A percentile compares a stretch with the other conserved stretches of the same genome.
Evolutionary conservation across 2,797 vertebrate species (phyloP).

Genomic region (Pachyuromys duprasi): DNA sequence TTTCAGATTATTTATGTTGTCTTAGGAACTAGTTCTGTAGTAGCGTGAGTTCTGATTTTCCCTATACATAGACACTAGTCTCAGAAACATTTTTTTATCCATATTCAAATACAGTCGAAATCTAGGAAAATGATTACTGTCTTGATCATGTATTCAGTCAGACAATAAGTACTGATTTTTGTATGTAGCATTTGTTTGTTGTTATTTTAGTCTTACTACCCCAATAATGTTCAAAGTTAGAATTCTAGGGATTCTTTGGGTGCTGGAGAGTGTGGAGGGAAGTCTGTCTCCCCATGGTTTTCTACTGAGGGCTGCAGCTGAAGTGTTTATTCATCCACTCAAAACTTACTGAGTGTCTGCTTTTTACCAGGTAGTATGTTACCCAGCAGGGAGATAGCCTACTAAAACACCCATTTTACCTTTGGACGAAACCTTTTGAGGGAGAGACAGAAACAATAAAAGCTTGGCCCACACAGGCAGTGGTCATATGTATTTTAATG

Average conservation of each 20-base stretch:
- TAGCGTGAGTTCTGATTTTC: constrained; percentile 52
- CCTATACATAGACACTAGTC: background rate
- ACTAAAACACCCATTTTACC: background rate
- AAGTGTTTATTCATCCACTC: background rate
- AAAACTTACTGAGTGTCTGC: background rate
- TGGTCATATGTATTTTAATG: constrained; percentile 26
- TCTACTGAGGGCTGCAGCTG: background rate
- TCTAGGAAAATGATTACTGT: background rate
- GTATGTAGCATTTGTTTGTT: constrained; percentile 15
- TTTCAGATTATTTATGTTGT: constrained; percentile 51
- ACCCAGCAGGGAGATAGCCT: background rate
- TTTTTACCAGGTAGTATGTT: background rate
- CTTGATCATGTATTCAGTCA: constrained; percentile 55
- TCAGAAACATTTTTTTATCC: constrained; percentile 41
- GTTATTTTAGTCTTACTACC: constrained; percentile 58
- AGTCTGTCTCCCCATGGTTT: background rate
- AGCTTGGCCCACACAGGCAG: background rate
- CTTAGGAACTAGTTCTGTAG: constrained; percentile 32
- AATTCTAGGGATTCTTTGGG: background rate
- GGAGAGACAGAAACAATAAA: constrained; percentile 32
- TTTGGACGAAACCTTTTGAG: background rate
- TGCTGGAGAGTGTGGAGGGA: background rate
- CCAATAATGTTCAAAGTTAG: constrained; percentile 31
- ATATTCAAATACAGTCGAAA: constrained; percentile 56
- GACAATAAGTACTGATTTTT: constrained; percentile 59